phyloP scores from a whole-genome alignment of 2,113 vertebrate genomes.

The Pseudolaguvia tuberculata region DNA sequence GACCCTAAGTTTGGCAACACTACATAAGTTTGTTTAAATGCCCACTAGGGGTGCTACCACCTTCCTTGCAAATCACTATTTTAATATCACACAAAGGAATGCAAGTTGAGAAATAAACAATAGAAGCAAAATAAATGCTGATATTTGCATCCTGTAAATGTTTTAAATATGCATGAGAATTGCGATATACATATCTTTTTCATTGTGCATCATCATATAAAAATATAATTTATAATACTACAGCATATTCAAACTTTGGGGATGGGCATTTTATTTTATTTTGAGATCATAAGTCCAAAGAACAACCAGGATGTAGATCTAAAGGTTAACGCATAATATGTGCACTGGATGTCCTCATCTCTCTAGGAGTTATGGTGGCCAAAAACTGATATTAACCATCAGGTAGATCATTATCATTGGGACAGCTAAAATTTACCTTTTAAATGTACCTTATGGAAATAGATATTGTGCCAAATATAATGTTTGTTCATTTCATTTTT shows the following conservation, averaged over 20 bases:
- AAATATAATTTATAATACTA: not conserved
- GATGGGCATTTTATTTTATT: slow-evolving; percentile 67
- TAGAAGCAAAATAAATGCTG: not conserved
- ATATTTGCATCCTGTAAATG: not conserved
- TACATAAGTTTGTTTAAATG: too few relatives aligned
- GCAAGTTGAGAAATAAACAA: not conserved
- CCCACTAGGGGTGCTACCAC: too few relatives aligned
- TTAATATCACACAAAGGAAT: not conserved
- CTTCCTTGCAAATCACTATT: too few relatives aligned
- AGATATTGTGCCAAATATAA: not conserved
- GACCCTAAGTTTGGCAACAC: too few relatives aligned
- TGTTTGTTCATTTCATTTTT: not conserved
- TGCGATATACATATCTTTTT: not conserved
- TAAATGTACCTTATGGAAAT: slow-evolving; percentile 73
- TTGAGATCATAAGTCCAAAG: slow-evolving; percentile 76
- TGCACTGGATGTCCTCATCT: slow-evolving; percentile 78
- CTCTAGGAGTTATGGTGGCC: slow-evolving; percentile 74
- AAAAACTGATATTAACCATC: slow-evolving; percentile 87
- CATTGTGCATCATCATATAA: not conserved
- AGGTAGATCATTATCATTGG: slow-evolving; percentile 80
- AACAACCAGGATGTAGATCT: slow-evolving; percentile 85
- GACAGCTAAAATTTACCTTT: too few relatives aligned
- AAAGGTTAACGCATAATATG: slow-evolving; percentile 36
- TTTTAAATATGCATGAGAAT: not conserved
- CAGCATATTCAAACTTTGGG: not conserved